Percentiles rank a stretch among this genome's conserved stretches.
Evolutionary conservation across 2,113 vertebrate species (phyloP).

Genomic region (Muntiacus reevesi): DNA sequence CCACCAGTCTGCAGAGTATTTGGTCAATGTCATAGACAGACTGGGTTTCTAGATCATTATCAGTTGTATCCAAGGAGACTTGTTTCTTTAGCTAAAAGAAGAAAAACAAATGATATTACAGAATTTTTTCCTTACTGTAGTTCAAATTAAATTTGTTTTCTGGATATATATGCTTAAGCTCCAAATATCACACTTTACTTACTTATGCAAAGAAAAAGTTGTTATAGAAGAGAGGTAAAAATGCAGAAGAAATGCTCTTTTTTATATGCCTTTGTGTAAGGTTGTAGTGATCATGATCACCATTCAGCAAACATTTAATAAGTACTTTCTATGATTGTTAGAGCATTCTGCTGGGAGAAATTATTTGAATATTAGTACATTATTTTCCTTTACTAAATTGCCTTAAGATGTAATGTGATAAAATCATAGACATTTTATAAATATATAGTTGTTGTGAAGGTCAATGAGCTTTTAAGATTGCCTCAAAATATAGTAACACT

Average conservation of each 20-base stretch:
- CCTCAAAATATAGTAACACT: background rate
- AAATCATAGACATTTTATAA: background rate
- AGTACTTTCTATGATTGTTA: background rate
- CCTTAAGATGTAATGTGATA: background rate
- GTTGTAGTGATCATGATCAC: background rate
- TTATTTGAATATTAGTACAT: background rate
- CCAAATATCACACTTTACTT: background rate
- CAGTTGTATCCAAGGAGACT: background rate
- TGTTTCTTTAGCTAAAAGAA: conserved; percentile 39
- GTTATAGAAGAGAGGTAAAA: background rate
- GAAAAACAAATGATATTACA: background rate
- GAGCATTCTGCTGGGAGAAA: background rate
- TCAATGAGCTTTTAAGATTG: background rate
- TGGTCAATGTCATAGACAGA: conserved; percentile 45
- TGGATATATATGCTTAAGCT: background rate
- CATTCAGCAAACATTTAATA: background rate
- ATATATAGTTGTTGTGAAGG: background rate
- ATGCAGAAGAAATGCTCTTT: background rate
- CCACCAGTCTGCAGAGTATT: conserved; percentile 59
- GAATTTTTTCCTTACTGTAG: conserved; percentile 5
- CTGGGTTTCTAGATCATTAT: background rate
- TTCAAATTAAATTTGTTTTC: conserved; percentile 27
- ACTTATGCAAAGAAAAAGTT: background rate
- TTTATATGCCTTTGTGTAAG: background rate
- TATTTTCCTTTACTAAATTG: background rate